phyloP scores from a whole-genome alignment of 2,888 invertebrate genomes.

The Sipha maydis region DNA sequence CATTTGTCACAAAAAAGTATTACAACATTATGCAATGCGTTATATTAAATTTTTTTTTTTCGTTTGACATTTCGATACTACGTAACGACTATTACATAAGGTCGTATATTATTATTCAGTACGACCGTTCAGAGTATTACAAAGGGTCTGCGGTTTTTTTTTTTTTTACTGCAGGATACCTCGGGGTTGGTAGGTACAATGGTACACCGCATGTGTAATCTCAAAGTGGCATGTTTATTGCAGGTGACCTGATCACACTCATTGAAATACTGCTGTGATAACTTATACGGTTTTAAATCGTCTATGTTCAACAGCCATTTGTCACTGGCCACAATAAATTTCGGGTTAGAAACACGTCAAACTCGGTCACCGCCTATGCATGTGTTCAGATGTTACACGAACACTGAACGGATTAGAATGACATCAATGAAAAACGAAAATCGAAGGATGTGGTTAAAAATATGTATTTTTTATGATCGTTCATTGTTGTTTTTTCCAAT shows the following conservation, averaged over 20 bases:
- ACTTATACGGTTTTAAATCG: slow-evolving; percentile 36
- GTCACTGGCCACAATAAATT: background rate
- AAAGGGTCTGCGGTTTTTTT: background rate
- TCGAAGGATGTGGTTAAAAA: background rate
- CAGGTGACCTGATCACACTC: slow-evolving; percentile 16
- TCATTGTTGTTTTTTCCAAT: too few species aligned
- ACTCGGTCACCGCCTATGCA: background rate
- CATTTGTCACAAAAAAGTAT: background rate
- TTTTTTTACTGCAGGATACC: background rate
- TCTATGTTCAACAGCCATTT: background rate
- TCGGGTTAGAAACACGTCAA: slow-evolving; percentile 7
- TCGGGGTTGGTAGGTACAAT: background rate
- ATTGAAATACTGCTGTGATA: background rate
- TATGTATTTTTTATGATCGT: background rate
- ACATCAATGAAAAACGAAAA: background rate
- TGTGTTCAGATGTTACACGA: background rate
- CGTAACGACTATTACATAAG: background rate
- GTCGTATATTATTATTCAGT: background rate
- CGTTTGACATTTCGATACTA: background rate
- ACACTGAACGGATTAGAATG: background rate
- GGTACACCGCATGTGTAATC: background rate
- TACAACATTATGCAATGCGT: background rate
- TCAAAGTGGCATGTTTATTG: slow-evolving; percentile 37
- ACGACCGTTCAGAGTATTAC: background rate
- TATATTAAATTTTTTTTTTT: background rate